phyloP scores from a whole-genome alignment of 2,888 invertebrate genomes.

The Hermodice carunculata region DNA sequence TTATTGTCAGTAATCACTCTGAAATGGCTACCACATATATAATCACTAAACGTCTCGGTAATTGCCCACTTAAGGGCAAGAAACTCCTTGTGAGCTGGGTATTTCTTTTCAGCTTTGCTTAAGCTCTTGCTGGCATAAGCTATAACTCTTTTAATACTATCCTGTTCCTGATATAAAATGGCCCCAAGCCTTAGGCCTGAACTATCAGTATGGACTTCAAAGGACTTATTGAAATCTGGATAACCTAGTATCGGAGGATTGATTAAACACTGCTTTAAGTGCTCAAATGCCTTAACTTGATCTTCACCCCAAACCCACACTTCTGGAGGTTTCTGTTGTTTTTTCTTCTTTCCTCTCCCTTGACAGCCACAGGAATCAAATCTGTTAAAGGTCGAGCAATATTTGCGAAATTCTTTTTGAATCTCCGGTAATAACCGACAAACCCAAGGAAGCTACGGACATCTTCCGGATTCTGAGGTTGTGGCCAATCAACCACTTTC shows the following conservation, averaged over 20 bases:
- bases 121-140: no score
- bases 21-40: no score
- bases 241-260: constrained; percentile 26
- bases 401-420: constrained; percentile 8
- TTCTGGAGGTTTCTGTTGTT: no score
- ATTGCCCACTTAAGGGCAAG: no score
- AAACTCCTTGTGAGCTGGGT: no score
- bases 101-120: no score
- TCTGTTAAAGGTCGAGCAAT: constrained; percentile 13
- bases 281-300: constrained; percentile 23
- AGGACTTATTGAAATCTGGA: constrained; percentile 25
- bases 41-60: no score
- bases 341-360: background rate
- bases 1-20: no score
- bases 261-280: constrained; percentile 5
- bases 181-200: constrained; percentile 26
- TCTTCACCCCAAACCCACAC: constrained; percentile 14
- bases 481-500: background rate
- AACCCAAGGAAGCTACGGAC: constrained; percentile 10
- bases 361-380: background rate
- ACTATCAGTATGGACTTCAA: constrained; percentile 30
- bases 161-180: constrained; percentile 29
- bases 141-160: no score
- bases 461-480: background rate
- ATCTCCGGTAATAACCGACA: constrained; percentile 4